These are phyloP conservation scores for Helogale parvula DNA, from an alignment of 2,113 vertebrate species.

Conservation along the genomic window DNA sequence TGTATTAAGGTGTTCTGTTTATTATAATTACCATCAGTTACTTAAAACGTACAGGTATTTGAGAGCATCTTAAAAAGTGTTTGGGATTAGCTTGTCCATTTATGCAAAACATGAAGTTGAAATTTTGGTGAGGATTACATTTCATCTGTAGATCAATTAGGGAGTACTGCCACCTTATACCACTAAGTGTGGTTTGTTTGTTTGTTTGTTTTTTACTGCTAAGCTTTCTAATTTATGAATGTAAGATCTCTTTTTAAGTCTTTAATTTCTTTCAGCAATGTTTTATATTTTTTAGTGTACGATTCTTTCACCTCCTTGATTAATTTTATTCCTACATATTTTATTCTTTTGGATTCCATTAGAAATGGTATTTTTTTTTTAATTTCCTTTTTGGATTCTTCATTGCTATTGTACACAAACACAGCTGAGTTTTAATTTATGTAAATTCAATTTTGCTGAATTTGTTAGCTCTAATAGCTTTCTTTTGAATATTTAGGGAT, in stretches of 20 bases:
- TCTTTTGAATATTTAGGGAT: not conserved
- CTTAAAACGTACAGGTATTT: not conserved
- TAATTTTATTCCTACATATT: constrained; percentile 8
- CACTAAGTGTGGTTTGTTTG: not conserved
- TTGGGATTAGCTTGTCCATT: not conserved
- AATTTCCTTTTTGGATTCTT: not conserved
- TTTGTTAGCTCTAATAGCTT: not conserved
- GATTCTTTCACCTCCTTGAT: not conserved
- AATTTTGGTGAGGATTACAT: constrained; percentile 16
- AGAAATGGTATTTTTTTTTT: not conserved
- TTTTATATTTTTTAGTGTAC: not conserved
- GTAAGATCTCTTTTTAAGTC: not conserved
- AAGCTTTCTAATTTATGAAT: not conserved
- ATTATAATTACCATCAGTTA: not conserved
- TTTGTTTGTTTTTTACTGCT: not conserved
- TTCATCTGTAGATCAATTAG: not conserved
- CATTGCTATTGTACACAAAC: not conserved
- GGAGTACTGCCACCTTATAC: not conserved
- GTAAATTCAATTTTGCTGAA: not conserved
- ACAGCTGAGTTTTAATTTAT: not conserved
- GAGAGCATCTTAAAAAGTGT: constrained; percentile 5
- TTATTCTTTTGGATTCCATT: not conserved
- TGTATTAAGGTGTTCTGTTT: not conserved
- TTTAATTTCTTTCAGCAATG: constrained; percentile 2
- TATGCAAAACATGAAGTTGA: not conserved